Conservation (phyloP, 1,140 invertebrate species). For the Trinorchestia longiramus region DNA sequence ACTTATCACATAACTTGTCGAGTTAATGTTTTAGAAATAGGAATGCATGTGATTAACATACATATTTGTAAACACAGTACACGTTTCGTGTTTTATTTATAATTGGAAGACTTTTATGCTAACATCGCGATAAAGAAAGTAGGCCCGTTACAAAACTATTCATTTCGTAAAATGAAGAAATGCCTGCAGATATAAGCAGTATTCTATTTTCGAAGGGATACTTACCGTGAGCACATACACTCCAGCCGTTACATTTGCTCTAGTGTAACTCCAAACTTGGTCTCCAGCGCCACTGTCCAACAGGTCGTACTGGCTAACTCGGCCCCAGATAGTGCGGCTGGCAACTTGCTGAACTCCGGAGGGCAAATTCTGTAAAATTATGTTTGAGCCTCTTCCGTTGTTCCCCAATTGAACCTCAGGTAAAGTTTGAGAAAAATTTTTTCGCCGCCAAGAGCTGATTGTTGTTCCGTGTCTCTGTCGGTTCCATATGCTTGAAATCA, state of each 20-base stretch:
- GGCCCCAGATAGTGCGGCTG: slow-evolving; percentile 26
- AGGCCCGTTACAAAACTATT: background rate
- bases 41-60: no score
- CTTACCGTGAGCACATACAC: slow-evolving; percentile 20
- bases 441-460: background rate
- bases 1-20: no score
- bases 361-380: background rate
- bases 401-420: background rate
- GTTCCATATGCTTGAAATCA: background rate
- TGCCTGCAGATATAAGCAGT: background rate
- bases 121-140: no score
- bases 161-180: background rate
- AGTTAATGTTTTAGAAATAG: no score
- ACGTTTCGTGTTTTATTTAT: no score
- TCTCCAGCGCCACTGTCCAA: background rate
- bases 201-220: background rate
- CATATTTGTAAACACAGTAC: no score
- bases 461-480: background rate
- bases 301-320: background rate
- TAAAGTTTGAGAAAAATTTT: background rate
- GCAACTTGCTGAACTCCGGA: background rate
- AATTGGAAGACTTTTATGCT: no score
- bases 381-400: background rate
- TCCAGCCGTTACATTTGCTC: background rate
- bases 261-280: background rate